Conservation (phyloP, 1,140 invertebrate species). For the Tetramorium alpestre region DNA sequence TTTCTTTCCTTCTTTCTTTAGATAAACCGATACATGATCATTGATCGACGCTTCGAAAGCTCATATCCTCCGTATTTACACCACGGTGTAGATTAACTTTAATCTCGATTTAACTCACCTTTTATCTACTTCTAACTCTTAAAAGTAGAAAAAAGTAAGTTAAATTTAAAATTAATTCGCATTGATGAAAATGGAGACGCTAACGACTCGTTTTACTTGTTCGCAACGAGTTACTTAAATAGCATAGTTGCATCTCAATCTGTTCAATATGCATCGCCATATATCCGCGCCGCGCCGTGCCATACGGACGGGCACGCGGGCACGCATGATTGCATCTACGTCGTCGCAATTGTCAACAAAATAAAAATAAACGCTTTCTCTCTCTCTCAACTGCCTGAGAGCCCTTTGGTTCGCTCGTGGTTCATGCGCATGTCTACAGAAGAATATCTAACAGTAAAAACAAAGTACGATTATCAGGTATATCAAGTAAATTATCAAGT, state of each 20-base stretch:
- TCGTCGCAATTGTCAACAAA: conserved; percentile 1
- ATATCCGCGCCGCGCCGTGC: conserved; percentile 2
- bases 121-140: no score
- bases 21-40: neutral
- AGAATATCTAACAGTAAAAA: conserved; percentile 27
- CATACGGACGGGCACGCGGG: neutral
- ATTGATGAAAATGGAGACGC: no score
- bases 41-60: neutral
- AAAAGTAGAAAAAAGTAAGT: no score
- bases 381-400: conserved; percentile 25
- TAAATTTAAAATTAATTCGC: no score
- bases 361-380: conserved; percentile 21
- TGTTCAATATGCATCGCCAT: conserved; percentile 22
- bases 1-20: no score
- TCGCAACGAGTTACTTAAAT: neutral
- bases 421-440: neutral
- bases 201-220: neutral
- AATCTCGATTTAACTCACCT: no score
- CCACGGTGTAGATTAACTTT: no score
- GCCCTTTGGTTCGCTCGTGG: conserved; percentile 35
- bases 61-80: no score
- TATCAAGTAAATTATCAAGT: neutral
- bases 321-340: neutral
- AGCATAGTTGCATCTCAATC: neutral
- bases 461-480: conserved; percentile 9